Base-by-base conservation (phyloP, 2,888 invertebrate species). In the Pimpla rufipes region DNA sequence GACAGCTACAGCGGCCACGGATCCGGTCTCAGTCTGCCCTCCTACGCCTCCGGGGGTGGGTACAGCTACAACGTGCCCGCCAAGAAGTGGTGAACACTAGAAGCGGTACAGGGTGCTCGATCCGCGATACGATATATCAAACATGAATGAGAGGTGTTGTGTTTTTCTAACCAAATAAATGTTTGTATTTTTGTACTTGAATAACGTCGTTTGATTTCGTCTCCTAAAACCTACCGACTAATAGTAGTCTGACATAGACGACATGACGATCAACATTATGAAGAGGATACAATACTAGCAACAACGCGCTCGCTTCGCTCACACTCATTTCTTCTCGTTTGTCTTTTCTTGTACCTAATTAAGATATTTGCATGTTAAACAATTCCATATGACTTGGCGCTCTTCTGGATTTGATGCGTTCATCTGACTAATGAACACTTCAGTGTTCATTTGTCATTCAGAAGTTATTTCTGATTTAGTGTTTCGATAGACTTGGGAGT, bases 61-160 rank as follows among this genome's bases (percentile, higher is more conserved):
- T 87, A 85, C 62, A 50, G 57, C 45, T 85, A 87, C 45, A 11
- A 83, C 8, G 18, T 18, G 10, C 84, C 85, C 16, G 10, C 50
- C 8, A 88, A 85, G 79, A 88, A 86, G 23, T 86, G 85, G 86
- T 87, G 77, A 86, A 81, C 68, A 67, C 50, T 42, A 23, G n/a
- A n/a, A n/a, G 64, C 79, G 67, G 45, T 23, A 50, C 57, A 64
- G 50, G 59, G 62, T 59, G 42, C 76, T 75, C 35, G 21, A 5
- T 37, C 45, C 23, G 16, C 37, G 18, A 37, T 66, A 78, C 47
- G 55, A 71, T 68, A 71, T 68, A 74, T 55, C 45, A 67, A 67
- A 79, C 59, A 47, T 45, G 66, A 42, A 21, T 23, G 29, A 47
- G 16, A 62, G 66, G 11, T 18, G 57, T 35, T 50, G 40, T 74